These are phyloP conservation scores for Tychaedon coryphoeus DNA, from an alignment of 2,113 vertebrate genomes.

Conservation along the genomic window DNA sequence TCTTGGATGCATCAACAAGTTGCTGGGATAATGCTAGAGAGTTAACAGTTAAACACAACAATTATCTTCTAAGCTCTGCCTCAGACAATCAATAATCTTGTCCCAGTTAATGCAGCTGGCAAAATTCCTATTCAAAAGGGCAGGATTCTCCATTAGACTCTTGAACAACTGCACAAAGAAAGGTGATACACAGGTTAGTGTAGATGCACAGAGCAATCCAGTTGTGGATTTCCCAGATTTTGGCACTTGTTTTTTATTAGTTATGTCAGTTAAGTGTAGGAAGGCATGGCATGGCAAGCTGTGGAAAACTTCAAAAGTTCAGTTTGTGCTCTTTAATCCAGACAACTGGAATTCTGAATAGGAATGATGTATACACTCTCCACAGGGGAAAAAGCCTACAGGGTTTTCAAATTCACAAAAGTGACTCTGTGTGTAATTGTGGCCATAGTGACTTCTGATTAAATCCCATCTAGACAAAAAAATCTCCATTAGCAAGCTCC, in stretches of 20 bases:
- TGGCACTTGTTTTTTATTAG: background rate
- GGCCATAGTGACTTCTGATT: background rate
- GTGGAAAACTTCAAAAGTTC: background rate
- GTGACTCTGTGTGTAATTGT: background rate
- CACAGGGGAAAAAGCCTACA: background rate
- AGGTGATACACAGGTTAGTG: background rate
- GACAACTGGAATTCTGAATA: background rate
- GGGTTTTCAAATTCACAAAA: background rate
- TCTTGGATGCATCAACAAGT: background rate
- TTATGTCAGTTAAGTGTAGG: background rate
- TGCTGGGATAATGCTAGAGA: background rate
- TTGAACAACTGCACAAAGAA: background rate
- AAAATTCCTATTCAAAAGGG: background rate
- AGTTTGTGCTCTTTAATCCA: background rate
- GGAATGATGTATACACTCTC: background rate
- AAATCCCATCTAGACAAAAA: background rate
- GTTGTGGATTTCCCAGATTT: background rate
- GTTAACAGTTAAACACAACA: conserved; percentile 9
- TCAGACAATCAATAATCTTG: background rate
- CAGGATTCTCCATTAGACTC: background rate
- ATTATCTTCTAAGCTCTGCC: background rate
- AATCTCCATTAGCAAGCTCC: background rate
- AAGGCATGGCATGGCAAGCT: background rate
- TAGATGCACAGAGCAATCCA: background rate
- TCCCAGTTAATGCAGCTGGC: background rate